These are phyloP conservation scores for Goniozus legneri DNA, from an alignment of 1,140 invertebrate genomes.

Conservation along the genomic window DNA sequence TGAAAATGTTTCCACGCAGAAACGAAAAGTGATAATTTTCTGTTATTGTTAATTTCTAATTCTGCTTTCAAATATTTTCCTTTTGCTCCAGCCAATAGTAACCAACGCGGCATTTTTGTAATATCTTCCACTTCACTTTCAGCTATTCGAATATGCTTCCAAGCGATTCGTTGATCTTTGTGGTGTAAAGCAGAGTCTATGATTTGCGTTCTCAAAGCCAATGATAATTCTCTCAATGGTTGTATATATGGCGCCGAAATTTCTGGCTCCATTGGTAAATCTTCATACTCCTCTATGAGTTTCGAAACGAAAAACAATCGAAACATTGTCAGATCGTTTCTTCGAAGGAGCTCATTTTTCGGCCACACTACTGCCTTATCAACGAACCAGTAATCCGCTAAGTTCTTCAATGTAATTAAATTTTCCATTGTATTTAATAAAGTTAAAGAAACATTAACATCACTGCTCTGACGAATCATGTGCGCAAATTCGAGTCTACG, in stretches of 20 bases:
- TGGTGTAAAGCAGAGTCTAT: constrained; percentile 43
- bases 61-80: constrained; percentile 29
- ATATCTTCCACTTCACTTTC: not conserved
- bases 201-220: constrained; percentile 35
- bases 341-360: too few relatives aligned
- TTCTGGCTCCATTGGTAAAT: too few relatives aligned
- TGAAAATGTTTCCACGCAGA: constrained; percentile 26
- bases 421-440: too few relatives aligned
- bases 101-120: constrained; percentile 9
- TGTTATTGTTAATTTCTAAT: not conserved
- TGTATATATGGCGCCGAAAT: too few relatives aligned
- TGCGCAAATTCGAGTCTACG: too few relatives aligned
- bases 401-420: too few relatives aligned
- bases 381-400: too few relatives aligned
- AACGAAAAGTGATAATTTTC: constrained; percentile 22
- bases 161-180: constrained; percentile 45
- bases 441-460: constrained; percentile 39
- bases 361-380: too few relatives aligned
- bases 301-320: too few relatives aligned
- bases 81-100: constrained; percentile 16
- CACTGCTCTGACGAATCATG: constrained; percentile 43
- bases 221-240: too few relatives aligned
- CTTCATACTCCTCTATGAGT: too few relatives aligned
- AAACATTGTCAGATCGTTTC: too few relatives aligned
- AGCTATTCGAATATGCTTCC: constrained; percentile 30